phyloP scores from a whole-genome alignment of 2,113 vertebrate genomes.

The Bubalus kerabau region DNA sequence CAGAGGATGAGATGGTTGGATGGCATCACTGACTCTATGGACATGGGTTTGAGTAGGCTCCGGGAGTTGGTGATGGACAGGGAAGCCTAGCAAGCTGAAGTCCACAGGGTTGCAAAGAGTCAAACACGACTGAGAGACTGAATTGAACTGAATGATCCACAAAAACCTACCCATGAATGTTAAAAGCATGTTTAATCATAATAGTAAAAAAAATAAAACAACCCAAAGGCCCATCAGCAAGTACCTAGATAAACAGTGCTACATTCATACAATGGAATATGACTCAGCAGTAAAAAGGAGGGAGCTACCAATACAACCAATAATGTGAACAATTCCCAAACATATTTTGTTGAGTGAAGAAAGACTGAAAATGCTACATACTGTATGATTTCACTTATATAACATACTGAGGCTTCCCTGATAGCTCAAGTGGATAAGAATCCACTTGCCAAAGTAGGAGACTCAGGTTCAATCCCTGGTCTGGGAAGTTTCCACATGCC shows the following conservation, averaged over 20 bases:
- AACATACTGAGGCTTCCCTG: neutral
- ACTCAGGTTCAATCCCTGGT: neutral
- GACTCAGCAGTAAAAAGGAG: neutral
- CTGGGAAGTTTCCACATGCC: neutral
- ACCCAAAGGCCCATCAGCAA: neutral
- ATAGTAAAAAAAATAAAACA: neutral
- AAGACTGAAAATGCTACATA: neutral
- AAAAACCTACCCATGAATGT: neutral
- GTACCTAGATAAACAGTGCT: neutral
- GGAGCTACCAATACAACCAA: neutral
- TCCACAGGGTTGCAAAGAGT: neutral
- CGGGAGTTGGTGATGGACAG: neutral
- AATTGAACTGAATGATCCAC: neutral
- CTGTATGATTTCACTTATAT: neutral
- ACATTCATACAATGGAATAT: neutral
- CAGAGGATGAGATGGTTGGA: neutral
- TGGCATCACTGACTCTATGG: neutral
- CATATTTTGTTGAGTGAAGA: neutral
- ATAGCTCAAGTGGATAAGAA: neutral
- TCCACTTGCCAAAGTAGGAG: neutral
- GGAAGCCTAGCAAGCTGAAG: neutral
- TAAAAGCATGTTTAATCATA: conserved; percentile 8
- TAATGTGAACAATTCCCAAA: neutral
- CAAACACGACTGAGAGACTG: neutral
- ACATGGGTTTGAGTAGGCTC: neutral